Evolutionary conservation across 1,140 invertebrate genomes (phyloP), one percentile per base, ranked within the genome.

Genomic region (Condylostylus longicornis): DNA sequence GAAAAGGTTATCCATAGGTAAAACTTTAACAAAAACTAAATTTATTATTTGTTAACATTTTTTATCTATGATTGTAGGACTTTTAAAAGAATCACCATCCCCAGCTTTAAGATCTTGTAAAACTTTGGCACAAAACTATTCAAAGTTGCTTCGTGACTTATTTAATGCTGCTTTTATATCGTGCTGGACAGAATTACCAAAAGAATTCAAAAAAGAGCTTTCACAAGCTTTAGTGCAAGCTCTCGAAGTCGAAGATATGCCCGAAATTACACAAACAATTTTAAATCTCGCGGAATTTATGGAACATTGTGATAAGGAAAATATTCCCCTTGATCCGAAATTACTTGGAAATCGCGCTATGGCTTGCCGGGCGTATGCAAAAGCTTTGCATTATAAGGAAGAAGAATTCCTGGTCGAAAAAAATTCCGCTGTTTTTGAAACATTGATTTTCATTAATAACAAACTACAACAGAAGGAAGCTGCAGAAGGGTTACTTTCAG

Each of bases 91-190:
- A 54, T 95, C 91, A 0, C 89, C 91, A 5, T 94, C 90, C 13
- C 86, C 90, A 13, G 87, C 91, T 1, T 64, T 98, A 5, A 70
- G 82, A 46, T 85, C 93, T 1, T 97, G 91, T 54, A 79, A 84
- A 58, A 79, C 84, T 15, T 64, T 98, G 9, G 93, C 93, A 3
- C 87, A 96, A 58, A 84, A 85, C 6, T 94, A 98, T 62, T 82
- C 86, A 5, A 88, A 94, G 49, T 65, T 98, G 5, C 77, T 94
- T 0, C 71, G 89, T 21, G 94, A 98, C 54, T 64, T 99, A 15
- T 98, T 99, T 53, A 98, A 99, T 62, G 93, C 94, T 1, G 90
- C 95, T 0, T 99, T 99, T 63, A 88, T 98, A 3, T 96, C 91
- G 1, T 97, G 94, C 56, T 99, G 96, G 96, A 89, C 89, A 1